These are phyloP conservation scores for Chaetorhynchus papuensis DNA, from an alignment of 2,113 vertebrate species.

Conservation along the genomic window DNA sequence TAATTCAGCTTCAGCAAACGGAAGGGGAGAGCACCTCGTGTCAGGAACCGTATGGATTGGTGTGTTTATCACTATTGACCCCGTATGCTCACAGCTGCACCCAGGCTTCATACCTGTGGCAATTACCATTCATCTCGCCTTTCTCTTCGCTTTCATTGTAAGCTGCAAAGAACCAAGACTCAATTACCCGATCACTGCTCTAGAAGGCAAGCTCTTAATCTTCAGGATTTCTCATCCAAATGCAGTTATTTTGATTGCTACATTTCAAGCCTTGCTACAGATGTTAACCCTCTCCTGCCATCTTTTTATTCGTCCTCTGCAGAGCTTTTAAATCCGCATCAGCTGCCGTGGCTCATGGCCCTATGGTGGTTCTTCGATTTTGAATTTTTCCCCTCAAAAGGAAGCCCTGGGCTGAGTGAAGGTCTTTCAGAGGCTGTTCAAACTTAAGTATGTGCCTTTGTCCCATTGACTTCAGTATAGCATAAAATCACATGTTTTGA, in stretches of 20 bases:
- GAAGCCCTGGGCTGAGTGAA: neutral
- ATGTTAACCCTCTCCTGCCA: neutral
- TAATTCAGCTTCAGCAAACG: neutral
- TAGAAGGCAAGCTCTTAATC: neutral
- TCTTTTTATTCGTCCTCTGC: neutral
- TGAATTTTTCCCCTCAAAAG: neutral
- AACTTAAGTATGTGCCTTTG: neutral
- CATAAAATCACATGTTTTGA: neutral
- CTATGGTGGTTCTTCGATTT: neutral
- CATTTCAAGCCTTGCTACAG: neutral
- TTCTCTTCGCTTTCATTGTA: neutral
- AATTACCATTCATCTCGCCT: neutral
- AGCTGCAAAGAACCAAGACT: neutral
- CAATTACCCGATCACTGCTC: neutral
- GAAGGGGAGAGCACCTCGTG: rapidly evolving
- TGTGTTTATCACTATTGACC: neutral
- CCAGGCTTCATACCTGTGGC: neutral
- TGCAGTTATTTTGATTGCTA: neutral
- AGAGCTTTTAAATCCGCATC: neutral
- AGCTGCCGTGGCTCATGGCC: neutral
- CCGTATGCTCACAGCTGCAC: neutral
- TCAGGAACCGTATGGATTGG: neutral
- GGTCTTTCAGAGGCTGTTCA: neutral
- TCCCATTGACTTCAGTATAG: neutral
- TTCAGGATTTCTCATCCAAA: neutral